Base-by-base conservation (phyloP, 2,113 vertebrate genomes). In the Paratilapia polleni region DNA sequence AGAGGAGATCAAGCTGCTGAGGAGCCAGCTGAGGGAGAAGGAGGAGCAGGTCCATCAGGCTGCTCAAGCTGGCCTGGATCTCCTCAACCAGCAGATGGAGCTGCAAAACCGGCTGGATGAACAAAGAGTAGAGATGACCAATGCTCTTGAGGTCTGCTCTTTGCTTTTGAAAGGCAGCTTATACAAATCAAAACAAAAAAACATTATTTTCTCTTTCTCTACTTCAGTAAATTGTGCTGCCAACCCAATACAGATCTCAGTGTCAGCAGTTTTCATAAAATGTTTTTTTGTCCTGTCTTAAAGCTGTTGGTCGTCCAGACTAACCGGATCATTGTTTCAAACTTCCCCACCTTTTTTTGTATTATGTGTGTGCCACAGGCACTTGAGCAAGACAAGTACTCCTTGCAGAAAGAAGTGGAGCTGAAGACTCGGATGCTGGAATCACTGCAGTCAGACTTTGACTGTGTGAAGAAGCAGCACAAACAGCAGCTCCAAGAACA, bases 341-440 rank as follows among this genome's bases (percentile, higher is more conserved):
- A 58, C 56, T 0, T 47, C 3, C 26, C 1, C 6, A 17, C 2
- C 3, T 59, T 14, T 41, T 2, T 15, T 9, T 70, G 11, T 86
- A 6, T 62, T 34, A 41, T 57, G 31, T 63, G 11, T 64, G 66
- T 78, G 3, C 11, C 3, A 22, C 75, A 97, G 96, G 87, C 38
- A 11, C 88, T 96, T 1, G 96, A 96, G 83, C 98, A 99, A 60
- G 97, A 98, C 56, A 99, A 98, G 83, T 99, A 98, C 52, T 95
- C 97, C 14, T 93, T 99, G 61, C 97, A 97, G 83, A 97, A 95
- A 91, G 98, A 99, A 87, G 94, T 97, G 58, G 97, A 96, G 62
- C 93, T 99, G 12, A 99, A 99, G 94, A 95, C 68, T 76, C 96
- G 96, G 15, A 97, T 99, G 95, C 80, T 99, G 79, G 96, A 97